These are phyloP conservation scores for Dendrophyllia cribrosa DNA, from an alignment of 64 coral and sea anemone species.

Conservation along the genomic window DNA sequence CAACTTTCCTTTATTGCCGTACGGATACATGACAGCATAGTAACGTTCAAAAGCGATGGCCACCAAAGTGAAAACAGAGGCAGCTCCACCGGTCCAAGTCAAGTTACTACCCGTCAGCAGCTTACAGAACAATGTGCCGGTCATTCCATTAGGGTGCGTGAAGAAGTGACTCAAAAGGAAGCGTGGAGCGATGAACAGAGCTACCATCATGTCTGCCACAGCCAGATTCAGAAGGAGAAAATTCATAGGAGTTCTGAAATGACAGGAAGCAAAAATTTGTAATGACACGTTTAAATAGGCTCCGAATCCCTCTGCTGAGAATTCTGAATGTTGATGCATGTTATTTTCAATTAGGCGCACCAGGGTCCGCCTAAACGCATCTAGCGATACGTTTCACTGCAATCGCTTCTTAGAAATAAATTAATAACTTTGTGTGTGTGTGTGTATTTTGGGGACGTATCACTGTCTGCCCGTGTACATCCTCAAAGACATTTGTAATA, in stretches of 20 bases:
- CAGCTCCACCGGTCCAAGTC: conserved; percentile 5
- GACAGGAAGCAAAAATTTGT: neutral
- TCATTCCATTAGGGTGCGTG: neutral
- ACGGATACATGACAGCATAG: conserved; percentile 22
- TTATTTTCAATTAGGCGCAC: too few relatives aligned
- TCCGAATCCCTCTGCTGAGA: too few relatives aligned
- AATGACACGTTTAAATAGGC: neutral
- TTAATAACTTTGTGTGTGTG: too few relatives aligned
- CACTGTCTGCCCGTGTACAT: too few relatives aligned
- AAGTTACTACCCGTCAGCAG: conserved; percentile 21
- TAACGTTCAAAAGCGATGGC: conserved; percentile 36
- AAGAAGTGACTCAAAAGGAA: conserved; percentile 20
- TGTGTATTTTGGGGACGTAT: too few relatives aligned
- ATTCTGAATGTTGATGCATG: too few relatives aligned
- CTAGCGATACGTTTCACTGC: too few relatives aligned
- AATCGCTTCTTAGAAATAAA: too few relatives aligned
- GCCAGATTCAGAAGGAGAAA: conserved; percentile 26
- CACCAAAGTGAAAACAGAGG: conserved; percentile 14
- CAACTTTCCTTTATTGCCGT: conserved; percentile 20
- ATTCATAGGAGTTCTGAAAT: conserved; percentile 14
- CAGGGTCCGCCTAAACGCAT: too few relatives aligned
- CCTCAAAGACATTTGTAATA: too few relatives aligned
- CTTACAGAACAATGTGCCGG: conserved; percentile 11
- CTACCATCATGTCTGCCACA: conserved; percentile 42
- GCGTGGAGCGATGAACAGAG: conserved; percentile 9